A percentile compares a stretch with the other conserved stretches of the same genome.
These are phyloP conservation scores for Stramonita haemastoma DNA, from an alignment of 2,888 invertebrate genomes.

Conservation along the genomic window DNA sequence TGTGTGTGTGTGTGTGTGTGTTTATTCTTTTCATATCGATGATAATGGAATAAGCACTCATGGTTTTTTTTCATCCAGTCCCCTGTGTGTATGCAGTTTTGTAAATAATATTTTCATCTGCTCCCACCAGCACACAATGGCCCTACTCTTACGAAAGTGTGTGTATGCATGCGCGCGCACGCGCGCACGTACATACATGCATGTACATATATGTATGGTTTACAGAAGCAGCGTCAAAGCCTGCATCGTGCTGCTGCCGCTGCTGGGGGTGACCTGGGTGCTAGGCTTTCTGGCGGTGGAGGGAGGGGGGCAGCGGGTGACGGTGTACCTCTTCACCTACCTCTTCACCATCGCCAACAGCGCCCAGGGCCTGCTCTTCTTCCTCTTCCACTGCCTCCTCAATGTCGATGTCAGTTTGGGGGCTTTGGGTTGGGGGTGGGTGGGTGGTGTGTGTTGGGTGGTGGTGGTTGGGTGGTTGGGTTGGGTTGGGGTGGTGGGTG, in stretches of 20 bases:
- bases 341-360: slow-evolving; percentile 74
- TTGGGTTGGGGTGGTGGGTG: too few relatives aligned
- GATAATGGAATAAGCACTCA: too few relatives aligned
- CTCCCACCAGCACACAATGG: too few relatives aligned
- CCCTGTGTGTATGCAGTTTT: too few relatives aligned
- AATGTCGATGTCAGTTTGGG: slow-evolving; percentile 69
- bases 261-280: slow-evolving; percentile 78
- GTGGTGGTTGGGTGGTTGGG: background rate
- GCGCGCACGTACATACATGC: background rate
- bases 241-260: slow-evolving; percentile 75
- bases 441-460: background rate
- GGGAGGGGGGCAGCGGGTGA: slow-evolving; percentile 60
- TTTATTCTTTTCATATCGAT: background rate
- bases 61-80: too few relatives aligned
- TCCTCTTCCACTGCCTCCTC: slow-evolving; percentile 72
- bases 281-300: slow-evolving; percentile 76
- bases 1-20: background rate
- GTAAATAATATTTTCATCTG: too few relatives aligned
- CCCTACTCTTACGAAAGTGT: too few relatives aligned
- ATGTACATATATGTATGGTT: background rate
- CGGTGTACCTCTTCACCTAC: slow-evolving; percentile 76
- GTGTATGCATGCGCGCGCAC: too few relatives aligned
- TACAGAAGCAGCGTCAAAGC: slow-evolving; percentile 76
- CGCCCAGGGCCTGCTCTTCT: slow-evolving; percentile 75
- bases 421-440: background rate